These are phyloP conservation scores for Plemyria rubiginata DNA, from an alignment of 2,888 invertebrate genomes.

Conservation along the genomic window DNA sequence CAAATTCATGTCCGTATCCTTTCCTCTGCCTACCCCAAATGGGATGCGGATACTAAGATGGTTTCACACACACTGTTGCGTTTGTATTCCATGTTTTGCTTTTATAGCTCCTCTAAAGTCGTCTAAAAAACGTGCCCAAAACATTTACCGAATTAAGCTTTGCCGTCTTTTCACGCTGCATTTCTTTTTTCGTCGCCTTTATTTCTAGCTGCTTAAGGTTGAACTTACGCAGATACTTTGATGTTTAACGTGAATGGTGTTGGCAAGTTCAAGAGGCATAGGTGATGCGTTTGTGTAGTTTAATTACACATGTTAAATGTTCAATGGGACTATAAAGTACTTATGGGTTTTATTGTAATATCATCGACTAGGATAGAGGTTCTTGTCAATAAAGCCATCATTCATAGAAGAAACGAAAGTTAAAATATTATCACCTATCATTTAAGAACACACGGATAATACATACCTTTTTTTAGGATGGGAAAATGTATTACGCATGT, in stretches of 20 bases:
- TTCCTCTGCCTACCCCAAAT: slow-evolving; percentile 40
- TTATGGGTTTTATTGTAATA: slow-evolving; percentile 27
- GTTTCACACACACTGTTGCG: slow-evolving; percentile 66
- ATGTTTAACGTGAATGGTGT: slow-evolving; percentile 44
- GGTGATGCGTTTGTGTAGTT: slow-evolving; percentile 35
- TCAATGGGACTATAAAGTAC: slow-evolving; percentile 33
- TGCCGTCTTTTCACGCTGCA: slow-evolving; percentile 34
- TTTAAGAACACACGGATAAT: no score
- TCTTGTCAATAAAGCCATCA: slow-evolving; percentile 14
- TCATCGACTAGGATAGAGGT: slow-evolving; percentile 32
- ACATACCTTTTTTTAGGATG: no score
- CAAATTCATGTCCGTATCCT: slow-evolving; percentile 50
- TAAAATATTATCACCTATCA: no score
- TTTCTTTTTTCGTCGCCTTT: slow-evolving; percentile 27
- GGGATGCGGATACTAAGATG: slow-evolving; percentile 59
- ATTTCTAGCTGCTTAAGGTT: slow-evolving; percentile 34
- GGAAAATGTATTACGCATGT: no score
- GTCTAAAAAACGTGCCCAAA: slow-evolving; percentile 73
- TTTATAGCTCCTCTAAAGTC: slow-evolving; percentile 75
- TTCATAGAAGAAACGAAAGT: no score
- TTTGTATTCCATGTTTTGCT: slow-evolving; percentile 60
- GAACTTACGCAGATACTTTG: slow-evolving; percentile 20
- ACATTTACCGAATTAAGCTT: slow-evolving; percentile 48
- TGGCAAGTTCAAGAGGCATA: slow-evolving; percentile 57
- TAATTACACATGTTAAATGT: slow-evolving; percentile 39